Percentiles rank a stretch among this genome's conserved stretches.
phyloP scores from a whole-genome alignment of 2,797 vertebrate genomes.

The Xyrichtys novacula region DNA sequence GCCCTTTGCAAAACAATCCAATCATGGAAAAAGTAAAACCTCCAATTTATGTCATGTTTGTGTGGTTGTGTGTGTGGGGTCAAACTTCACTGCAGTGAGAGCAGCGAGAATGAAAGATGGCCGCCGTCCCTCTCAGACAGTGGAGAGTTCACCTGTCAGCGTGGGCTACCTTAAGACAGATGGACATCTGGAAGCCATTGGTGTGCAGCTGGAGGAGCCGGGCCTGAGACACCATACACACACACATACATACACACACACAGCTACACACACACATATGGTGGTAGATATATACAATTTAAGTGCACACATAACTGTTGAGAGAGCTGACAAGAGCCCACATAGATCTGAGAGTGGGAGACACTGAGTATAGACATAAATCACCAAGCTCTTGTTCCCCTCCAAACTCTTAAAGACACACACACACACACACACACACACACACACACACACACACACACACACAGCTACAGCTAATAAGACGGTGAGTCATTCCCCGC shows the following conservation, averaged over 20 bases:
- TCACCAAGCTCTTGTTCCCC: constrained; percentile 56
- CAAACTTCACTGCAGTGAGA: constrained; percentile 55
- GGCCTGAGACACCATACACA: constrained; percentile 17
- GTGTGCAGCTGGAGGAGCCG: constrained; percentile 66
- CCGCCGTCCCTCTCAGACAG: constrained; percentile 66
- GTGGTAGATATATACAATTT: constrained; percentile 59
- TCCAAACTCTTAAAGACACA: constrained; percentile 19
- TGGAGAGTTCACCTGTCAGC: constrained; percentile 81
- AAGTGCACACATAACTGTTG: constrained; percentile 65
- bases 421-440: constrained; percentile 36
- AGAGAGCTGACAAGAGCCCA: constrained; percentile 69
- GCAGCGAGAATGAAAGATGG: constrained; percentile 73
- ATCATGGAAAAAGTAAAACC: too few relatives aligned
- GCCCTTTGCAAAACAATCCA: too few relatives aligned
- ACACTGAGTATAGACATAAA: constrained; percentile 65
- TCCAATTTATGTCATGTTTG: too few relatives aligned
- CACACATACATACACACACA: constrained; percentile 23
- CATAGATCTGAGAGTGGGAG: constrained; percentile 65
- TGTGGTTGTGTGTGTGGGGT: constrained; percentile 58
- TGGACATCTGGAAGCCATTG: constrained; percentile 83
- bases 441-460: constrained; percentile 7
- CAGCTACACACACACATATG: constrained; percentile 23
- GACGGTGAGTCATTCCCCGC: constrained; percentile 70
- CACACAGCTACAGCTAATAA: constrained; percentile 51
- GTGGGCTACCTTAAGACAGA: constrained; percentile 79